Conservation (phyloP, 2,888 invertebrate genomes). For the Acholoe squamosa region DNA sequence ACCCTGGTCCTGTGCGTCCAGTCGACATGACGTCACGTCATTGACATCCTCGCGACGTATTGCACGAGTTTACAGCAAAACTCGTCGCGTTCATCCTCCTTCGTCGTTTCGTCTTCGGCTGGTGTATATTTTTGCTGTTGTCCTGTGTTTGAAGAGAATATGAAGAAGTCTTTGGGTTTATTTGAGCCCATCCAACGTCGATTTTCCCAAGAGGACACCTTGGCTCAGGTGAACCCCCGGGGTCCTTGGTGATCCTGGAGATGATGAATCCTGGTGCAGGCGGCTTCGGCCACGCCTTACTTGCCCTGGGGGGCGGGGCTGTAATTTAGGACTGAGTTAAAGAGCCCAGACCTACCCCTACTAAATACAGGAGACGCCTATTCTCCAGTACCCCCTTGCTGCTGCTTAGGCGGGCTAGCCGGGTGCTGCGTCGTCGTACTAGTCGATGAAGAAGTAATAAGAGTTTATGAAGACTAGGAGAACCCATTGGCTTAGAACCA, state of each 20-base stretch:
- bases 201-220: neutral
- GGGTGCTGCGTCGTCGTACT: neutral
- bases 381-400: neutral
- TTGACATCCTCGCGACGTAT: neutral
- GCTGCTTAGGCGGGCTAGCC: neutral
- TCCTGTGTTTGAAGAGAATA: neutral
- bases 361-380: neutral
- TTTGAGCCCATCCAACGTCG: neutral
- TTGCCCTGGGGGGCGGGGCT: constrained; percentile 37
- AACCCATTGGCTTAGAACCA: neutral
- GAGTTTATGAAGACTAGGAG: neutral
- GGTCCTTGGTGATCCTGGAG: neutral
- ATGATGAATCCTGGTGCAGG: neutral
- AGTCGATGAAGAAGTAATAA: neutral
- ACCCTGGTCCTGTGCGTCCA: constrained; percentile 6
- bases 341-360: neutral
- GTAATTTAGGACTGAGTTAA: neutral
- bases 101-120: too few relatives aligned
- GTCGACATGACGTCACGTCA: neutral
- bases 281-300: constrained; percentile 8
- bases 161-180: neutral
- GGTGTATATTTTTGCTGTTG: too few relatives aligned
- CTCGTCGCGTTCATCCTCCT: too few relatives aligned
- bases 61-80: neutral
- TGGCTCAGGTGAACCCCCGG: neutral